A percentile compares a stretch with the other conserved stretches of the same genome.
These are phyloP conservation scores for Cyphomyrmex costatus DNA, from an alignment of 1,140 invertebrate genomes.

Conservation along the genomic window DNA sequence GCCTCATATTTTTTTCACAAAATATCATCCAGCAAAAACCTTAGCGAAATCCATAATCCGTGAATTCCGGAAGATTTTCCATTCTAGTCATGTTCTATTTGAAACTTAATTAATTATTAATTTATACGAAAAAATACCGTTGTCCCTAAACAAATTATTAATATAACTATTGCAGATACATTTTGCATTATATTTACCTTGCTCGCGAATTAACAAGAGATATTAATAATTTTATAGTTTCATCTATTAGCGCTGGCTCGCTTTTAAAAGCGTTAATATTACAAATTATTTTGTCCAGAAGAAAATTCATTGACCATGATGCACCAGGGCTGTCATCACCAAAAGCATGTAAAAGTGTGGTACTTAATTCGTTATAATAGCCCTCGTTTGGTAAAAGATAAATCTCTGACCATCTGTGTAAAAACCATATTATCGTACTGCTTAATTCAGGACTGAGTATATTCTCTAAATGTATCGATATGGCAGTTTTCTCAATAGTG, in stretches of 20 bases:
- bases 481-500: conserved; percentile 90
- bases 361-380: conserved; percentile 90
- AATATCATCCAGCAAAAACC: conserved; percentile 45
- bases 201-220: conserved; percentile 87
- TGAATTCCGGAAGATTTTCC: conserved; percentile 36
- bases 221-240: conserved; percentile 88
- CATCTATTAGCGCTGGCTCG: conserved; percentile 88
- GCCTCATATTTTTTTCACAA: conserved; percentile 22
- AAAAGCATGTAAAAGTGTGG: conserved; percentile 88
- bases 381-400: conserved; percentile 92
- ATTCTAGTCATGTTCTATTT: conserved; percentile 33
- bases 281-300: conserved; percentile 89
- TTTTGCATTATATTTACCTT: conserved; percentile 86
- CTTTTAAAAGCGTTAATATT: conserved; percentile 88
- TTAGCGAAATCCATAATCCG: conserved; percentile 50
- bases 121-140: conserved; percentile 22
- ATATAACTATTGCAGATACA: not conserved
- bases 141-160: conserved; percentile 47
- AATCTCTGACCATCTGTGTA: conserved; percentile 91
- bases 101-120: conserved; percentile 34
- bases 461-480: conserved; percentile 88
- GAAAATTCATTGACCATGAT: conserved; percentile 88
- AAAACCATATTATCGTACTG: conserved; percentile 93
- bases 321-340: conserved; percentile 88
- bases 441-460: conserved; percentile 94